These are phyloP conservation scores for Gnathonemus echidnorhynchus DNA, from an alignment of 2,113 vertebrate species.

Conservation along the genomic window DNA sequence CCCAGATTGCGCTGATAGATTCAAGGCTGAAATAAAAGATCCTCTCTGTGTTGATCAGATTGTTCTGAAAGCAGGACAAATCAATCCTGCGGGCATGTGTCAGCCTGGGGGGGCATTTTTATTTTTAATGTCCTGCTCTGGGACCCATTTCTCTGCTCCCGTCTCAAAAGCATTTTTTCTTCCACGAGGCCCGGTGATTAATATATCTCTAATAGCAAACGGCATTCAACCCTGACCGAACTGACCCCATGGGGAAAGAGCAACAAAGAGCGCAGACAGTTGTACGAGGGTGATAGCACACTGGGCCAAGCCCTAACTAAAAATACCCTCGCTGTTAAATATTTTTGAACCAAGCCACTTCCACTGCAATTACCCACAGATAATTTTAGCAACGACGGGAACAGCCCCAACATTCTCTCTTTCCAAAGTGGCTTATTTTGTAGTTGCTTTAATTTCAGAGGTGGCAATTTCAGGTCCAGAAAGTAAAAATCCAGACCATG, in stretches of 20 bases:
- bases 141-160: neutral
- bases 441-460: neutral
- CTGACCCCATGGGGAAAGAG: slow-evolving; percentile 3
- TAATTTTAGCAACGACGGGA: slow-evolving; percentile 12
- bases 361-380: slow-evolving; percentile 8
- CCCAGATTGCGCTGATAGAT: neutral
- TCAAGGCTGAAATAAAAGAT: neutral
- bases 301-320: neutral
- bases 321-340: neutral
- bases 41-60: neutral
- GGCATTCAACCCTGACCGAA: neutral
- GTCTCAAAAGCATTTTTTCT: neutral
- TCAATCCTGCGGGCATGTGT: neutral
- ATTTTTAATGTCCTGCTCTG: slow-evolving; percentile 5
- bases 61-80: neutral
- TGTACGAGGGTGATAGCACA: slow-evolving; percentile 1
- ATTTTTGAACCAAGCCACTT: neutral
- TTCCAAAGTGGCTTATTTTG: slow-evolving; percentile 14
- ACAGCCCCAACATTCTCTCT: slow-evolving; percentile 5
- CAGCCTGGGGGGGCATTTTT: slow-evolving; percentile 1
- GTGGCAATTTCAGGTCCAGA: too few relatives aligned
- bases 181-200: neutral
- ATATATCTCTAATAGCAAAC: slow-evolving; percentile 14
- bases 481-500: too few relatives aligned
- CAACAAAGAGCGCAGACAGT: slow-evolving; percentile 10